Evolutionary conservation across 2,113 vertebrate species (phyloP).

Genomic region (Mesocricetus auratus): DNA sequence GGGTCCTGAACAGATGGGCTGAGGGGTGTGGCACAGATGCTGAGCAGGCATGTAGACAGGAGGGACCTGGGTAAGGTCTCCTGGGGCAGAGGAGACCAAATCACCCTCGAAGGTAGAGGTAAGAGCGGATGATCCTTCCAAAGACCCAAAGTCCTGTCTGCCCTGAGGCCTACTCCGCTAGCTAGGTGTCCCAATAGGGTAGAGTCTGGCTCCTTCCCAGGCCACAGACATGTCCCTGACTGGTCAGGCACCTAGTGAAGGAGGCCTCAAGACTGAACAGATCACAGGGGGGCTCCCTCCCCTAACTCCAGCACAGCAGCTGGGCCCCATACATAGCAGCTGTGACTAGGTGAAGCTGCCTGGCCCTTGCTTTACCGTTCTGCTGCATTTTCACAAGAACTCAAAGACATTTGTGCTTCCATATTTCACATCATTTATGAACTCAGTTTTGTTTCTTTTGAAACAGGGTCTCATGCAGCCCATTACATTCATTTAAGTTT

Average conservation of each 20-base stretch:
- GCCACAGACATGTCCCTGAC: neutral
- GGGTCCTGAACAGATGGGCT: too few relatives aligned
- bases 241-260: neutral
- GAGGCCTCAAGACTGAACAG: neutral
- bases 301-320: neutral
- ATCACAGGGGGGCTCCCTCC: neutral
- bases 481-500: neutral
- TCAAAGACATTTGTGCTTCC: neutral
- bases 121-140: neutral
- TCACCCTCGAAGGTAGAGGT: neutral
- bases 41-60: too few relatives aligned
- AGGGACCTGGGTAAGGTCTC: neutral
- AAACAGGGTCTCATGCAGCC: neutral
- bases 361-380: rapidly evolving
- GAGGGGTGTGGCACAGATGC: neutral
- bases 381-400: neutral
- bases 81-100: neutral
- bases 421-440: neutral
- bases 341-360: rapidly evolving
- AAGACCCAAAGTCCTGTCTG: neutral
- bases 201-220: neutral
- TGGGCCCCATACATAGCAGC: neutral
- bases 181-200: neutral
- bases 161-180: neutral
- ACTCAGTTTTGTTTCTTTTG: neutral